Evolutionary conservation across 1,140 invertebrate species (phyloP).

Genomic region (Microplitis demolitor): DNA sequence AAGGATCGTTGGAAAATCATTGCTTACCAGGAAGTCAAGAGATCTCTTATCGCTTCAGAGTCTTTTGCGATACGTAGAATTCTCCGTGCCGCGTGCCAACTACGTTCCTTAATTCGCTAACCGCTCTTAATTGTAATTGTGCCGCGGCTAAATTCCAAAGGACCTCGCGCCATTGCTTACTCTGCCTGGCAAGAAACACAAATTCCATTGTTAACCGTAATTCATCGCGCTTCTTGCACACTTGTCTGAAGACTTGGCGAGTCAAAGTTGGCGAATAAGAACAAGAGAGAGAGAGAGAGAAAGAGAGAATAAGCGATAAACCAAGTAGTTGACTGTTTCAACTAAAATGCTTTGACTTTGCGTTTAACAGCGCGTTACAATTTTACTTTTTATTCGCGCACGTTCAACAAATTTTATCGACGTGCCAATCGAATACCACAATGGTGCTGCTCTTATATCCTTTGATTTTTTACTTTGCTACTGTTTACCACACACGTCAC

Average conservation of each 20-base stretch:
- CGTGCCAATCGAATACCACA: constrained; percentile 41
- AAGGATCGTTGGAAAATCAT: constrained; percentile 4
- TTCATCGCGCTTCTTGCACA: constrained; percentile 52
- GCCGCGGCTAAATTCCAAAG: constrained; percentile 54
- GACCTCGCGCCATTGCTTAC: constrained; percentile 38
- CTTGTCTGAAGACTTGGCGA: constrained; percentile 17
- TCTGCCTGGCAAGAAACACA: constrained; percentile 49
- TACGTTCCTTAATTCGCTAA: constrained; percentile 59
- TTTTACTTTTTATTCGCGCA: constrained; percentile 45
- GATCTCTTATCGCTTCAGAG: constrained; percentile 39
- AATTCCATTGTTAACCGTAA: constrained; percentile 60
- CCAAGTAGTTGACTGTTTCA: not conserved
- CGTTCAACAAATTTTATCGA: constrained; percentile 49
- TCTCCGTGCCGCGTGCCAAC: constrained; percentile 42
- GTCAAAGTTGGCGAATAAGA: not conserved
- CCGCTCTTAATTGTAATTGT: constrained; percentile 63
- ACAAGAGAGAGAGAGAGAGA: not conserved
- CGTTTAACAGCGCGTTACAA: constrained; percentile 43
- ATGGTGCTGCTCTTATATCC: constrained; percentile 18
- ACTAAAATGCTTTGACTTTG: constrained; percentile 15
- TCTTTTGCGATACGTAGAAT: constrained; percentile 47
- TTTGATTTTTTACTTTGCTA: constrained; percentile 29
- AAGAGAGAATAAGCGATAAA: not conserved
- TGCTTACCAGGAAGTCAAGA: constrained; percentile 29
- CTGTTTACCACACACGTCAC: not conserved